These are phyloP conservation scores for Neodontobutis hainanensis DNA, from an alignment of 2,113 vertebrate species.

Conservation along the genomic window DNA sequence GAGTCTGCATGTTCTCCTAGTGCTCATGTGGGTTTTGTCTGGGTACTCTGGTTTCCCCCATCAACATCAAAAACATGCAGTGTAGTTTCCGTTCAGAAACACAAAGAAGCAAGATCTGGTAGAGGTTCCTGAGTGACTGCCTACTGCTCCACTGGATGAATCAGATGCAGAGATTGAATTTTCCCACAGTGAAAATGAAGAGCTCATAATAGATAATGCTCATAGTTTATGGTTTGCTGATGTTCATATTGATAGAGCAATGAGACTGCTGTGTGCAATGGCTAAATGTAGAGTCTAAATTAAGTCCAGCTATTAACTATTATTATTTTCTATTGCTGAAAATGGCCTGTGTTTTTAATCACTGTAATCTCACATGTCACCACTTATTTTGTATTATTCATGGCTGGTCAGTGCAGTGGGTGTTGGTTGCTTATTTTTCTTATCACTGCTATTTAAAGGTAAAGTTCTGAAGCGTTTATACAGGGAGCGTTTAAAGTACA, in stretches of 20 bases:
- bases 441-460: slow-evolving; percentile 4
- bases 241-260: neutral
- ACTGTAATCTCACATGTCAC: neutral
- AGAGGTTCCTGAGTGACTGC: no score
- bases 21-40: no score
- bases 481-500: neutral
- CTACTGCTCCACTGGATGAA: no score
- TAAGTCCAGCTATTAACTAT: neutral
- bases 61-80: no score
- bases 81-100: no score
- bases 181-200: no score
- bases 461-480: neutral
- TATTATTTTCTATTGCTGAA: neutral
- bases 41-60: no score
- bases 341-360: neutral
- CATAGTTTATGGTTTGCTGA: no score
- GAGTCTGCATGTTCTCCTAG: no score
- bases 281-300: neutral
- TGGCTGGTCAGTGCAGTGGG: neutral
- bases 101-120: no score
- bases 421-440: slow-evolving; percentile 4
- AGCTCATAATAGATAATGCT: no score
- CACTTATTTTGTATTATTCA: neutral
- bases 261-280: neutral
- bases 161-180: no score